These are phyloP conservation scores for Hemistola chrysoprasaria DNA, from an alignment of 2,888 invertebrate genomes.

Conservation along the genomic window DNA sequence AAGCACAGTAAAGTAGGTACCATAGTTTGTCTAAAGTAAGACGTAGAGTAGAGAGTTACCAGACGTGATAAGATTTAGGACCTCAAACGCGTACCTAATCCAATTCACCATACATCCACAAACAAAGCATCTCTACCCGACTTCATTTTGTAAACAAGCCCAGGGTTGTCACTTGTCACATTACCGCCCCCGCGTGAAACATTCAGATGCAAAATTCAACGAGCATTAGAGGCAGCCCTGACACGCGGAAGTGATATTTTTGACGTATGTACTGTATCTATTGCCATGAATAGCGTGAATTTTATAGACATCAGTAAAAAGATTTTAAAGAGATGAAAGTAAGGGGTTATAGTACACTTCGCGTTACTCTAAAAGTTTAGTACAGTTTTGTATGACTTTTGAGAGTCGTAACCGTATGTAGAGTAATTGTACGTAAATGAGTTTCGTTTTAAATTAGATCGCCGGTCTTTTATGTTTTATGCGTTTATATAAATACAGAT, in stretches of 20 bases:
- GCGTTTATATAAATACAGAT: too few species aligned
- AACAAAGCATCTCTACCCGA: constrained; percentile 16
- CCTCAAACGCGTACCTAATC: not conserved
- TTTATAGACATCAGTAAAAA: constrained; percentile 12
- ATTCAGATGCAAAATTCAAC: constrained; percentile 76
- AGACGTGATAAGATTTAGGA: too few species aligned
- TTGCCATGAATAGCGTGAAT: constrained; percentile 23
- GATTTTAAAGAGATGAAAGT: constrained; percentile 9
- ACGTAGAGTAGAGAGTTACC: too few species aligned
- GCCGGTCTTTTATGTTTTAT: not conserved
- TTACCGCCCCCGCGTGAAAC: constrained; percentile 60
- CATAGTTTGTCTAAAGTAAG: too few species aligned
- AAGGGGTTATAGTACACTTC: constrained; percentile 4
- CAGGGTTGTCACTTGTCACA: constrained; percentile 76
- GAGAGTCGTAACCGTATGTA: not conserved
- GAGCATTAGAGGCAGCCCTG: constrained; percentile 64
- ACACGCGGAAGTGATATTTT: constrained; percentile 73
- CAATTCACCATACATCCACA: constrained; percentile 3
- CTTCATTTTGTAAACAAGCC: constrained; percentile 39
- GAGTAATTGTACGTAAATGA: not conserved
- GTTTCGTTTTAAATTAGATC: not conserved
- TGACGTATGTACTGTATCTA: constrained; percentile 52
- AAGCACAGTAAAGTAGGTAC: too few species aligned
- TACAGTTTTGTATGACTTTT: not conserved
- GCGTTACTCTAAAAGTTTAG: constrained; percentile 1